Percentiles rank a stretch among this genome's conserved stretches.
Evolutionary conservation across 2,797 vertebrate species (phyloP).

Genomic region (Enteromius mattozi): DNA sequence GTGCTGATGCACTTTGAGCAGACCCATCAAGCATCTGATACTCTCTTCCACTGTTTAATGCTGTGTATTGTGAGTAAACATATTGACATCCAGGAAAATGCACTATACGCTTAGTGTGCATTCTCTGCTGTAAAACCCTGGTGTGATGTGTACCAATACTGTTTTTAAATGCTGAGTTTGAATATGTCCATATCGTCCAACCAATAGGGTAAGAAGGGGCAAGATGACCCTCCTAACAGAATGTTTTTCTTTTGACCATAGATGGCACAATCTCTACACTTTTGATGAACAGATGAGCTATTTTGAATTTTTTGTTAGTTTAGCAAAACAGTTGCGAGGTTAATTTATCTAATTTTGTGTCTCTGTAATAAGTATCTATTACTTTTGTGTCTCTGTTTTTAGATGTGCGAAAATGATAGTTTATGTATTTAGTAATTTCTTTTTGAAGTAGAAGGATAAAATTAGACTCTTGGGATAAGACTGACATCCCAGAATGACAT

Average conservation of each 20-base stretch:
- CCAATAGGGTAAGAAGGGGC: neutral
- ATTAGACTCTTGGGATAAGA: neutral
- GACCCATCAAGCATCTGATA: constrained; percentile 29
- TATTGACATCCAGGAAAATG: neutral
- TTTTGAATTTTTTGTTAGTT: too few species aligned
- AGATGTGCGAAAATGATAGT: too few species aligned
- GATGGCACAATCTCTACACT: too few species aligned
- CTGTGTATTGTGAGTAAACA: neutral
- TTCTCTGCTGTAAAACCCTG: neutral
- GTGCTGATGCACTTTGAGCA: constrained; percentile 19
- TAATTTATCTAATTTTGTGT: too few species aligned
- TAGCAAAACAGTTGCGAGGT: too few species aligned
- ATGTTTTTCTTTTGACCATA: neutral
- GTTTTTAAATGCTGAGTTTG: neutral
- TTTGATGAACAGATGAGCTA: too few species aligned
- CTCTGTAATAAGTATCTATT: too few species aligned
- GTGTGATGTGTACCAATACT: neutral
- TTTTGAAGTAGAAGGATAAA: neutral
- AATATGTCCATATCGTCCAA: neutral
- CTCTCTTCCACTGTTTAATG: neutral
- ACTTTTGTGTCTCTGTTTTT: too few species aligned
- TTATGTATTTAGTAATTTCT: too few species aligned
- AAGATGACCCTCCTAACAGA: neutral
- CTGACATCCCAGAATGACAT: neutral
- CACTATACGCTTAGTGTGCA: neutral